Percentiles rank a stretch among this genome's conserved stretches.
phyloP scores from a whole-genome alignment of 1,140 invertebrate species.

The Drosophila azteca region DNA sequence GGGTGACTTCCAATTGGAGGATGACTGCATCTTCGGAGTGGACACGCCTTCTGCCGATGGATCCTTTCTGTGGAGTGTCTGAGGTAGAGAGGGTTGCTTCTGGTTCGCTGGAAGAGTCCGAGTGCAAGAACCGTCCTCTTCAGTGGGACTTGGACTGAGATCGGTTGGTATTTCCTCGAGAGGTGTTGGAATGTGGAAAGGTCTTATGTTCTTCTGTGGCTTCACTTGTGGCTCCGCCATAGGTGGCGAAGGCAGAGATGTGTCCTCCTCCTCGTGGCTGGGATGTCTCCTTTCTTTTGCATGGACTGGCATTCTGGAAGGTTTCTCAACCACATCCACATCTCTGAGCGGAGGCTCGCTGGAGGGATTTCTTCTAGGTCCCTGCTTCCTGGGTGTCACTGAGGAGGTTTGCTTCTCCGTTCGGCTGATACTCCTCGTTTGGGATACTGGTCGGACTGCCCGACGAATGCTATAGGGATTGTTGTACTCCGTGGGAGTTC shows the following conservation, averaged over 20 bases:
- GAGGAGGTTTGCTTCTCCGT: too few relatives aligned
- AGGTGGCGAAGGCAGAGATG: neutral
- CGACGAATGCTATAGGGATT: constrained; percentile 8
- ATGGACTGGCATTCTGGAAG: too few relatives aligned
- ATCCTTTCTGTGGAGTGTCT: neutral
- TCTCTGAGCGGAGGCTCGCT: neutral
- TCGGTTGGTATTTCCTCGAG: neutral
- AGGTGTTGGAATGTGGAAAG: neutral
- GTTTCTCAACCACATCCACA: neutral
- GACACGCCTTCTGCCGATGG: neutral
- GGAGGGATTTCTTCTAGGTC: too few relatives aligned
- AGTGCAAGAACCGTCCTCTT: too few relatives aligned
- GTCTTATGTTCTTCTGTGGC: neutral
- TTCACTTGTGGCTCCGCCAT: neutral
- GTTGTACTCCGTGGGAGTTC: constrained; percentile 16
- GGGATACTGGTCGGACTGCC: constrained; percentile 4
- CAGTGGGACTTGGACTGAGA: neutral
- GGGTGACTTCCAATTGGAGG: too few relatives aligned
- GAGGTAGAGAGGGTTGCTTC: constrained; percentile 1
- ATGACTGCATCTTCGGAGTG: neutral
- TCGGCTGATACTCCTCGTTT: too few relatives aligned
- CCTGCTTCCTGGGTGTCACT: too few relatives aligned
- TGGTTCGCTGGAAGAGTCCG: neutral
- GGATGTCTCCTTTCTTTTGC: too few relatives aligned
- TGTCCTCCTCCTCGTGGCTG: too few relatives aligned